phyloP scores from a whole-genome alignment of 2,797 vertebrate genomes.

The Dallia pectoralis region DNA sequence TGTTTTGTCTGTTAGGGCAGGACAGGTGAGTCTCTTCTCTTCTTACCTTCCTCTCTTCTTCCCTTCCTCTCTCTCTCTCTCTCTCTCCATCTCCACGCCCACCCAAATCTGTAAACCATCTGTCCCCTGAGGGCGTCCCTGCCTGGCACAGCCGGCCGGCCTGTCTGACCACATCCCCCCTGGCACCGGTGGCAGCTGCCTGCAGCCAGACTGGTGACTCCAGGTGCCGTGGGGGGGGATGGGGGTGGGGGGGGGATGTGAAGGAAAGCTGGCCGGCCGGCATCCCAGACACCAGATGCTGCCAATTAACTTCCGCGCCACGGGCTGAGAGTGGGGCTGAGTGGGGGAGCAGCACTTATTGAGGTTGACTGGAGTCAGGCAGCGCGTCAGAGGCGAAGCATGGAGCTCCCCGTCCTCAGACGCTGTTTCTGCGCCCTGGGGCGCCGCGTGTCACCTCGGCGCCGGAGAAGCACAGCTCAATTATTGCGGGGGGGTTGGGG shows the following conservation, averaged over 20 bases:
- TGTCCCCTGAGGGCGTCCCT: slow-evolving; percentile 57
- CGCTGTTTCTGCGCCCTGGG: neutral
- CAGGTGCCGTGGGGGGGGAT: slow-evolving; percentile 44
- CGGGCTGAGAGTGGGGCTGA: slow-evolving; percentile 43
- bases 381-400: neutral
- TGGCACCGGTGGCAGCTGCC: slow-evolving; percentile 69
- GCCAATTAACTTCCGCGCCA: slow-evolving; percentile 80
- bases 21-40: slow-evolving; percentile 26
- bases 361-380: slow-evolving; percentile 7
- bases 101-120: slow-evolving; percentile 44
- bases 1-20: slow-evolving; percentile 41
- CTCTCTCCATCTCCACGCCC: slow-evolving; percentile 35
- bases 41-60: slow-evolving; percentile 5
- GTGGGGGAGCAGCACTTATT: neutral
- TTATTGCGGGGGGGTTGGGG: neutral
- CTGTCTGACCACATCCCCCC: slow-evolving; percentile 76
- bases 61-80: slow-evolving; percentile 21
- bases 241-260: slow-evolving; percentile 26
- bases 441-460: neutral
- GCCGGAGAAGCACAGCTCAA: neutral
- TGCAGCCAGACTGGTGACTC: slow-evolving; percentile 51
- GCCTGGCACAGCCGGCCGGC: slow-evolving; percentile 71
- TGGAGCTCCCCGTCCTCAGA: neutral
- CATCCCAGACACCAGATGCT: slow-evolving; percentile 81
- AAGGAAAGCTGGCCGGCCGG: slow-evolving; percentile 40